Conservation (phyloP, 2,888 invertebrate genomes). For the Philonicus albiceps region DNA sequence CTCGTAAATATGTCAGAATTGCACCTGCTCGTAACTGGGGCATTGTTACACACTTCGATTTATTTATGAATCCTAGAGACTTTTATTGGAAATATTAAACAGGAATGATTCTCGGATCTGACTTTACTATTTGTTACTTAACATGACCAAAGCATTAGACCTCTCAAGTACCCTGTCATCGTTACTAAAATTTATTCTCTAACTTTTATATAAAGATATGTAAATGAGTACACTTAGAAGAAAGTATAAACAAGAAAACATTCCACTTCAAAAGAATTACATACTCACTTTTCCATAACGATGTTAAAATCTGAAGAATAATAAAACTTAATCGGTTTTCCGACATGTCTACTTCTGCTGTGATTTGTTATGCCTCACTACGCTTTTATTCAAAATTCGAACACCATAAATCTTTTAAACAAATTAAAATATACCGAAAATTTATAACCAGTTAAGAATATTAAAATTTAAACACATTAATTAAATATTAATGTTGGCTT, state of each 20-base stretch:
- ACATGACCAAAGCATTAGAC: neutral
- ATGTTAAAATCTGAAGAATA: neutral
- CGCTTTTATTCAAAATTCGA: neutral
- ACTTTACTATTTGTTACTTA: neutral
- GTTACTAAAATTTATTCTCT: neutral
- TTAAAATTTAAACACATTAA: too few relatives aligned
- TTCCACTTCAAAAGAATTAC: neutral
- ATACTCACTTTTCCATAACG: neutral
- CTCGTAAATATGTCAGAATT: neutral
- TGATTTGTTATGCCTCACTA: neutral
- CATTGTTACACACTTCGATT: neutral
- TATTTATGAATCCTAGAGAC: neutral
- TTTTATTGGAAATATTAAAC: neutral
- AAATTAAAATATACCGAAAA: neutral
- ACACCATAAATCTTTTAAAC: neutral
- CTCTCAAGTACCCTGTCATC: neutral
- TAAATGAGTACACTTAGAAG: neutral
- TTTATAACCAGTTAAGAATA: too few relatives aligned
- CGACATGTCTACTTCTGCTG: neutral
- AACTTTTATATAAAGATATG: neutral
- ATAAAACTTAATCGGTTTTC: neutral
- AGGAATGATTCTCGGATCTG: neutral
- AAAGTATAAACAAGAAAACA: neutral
- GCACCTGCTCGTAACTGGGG: neutral
- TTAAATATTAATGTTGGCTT: too few relatives aligned